Evolutionary conservation across 2,797 vertebrate genomes (phyloP).

Genomic region (Halcyon badia): DNA sequence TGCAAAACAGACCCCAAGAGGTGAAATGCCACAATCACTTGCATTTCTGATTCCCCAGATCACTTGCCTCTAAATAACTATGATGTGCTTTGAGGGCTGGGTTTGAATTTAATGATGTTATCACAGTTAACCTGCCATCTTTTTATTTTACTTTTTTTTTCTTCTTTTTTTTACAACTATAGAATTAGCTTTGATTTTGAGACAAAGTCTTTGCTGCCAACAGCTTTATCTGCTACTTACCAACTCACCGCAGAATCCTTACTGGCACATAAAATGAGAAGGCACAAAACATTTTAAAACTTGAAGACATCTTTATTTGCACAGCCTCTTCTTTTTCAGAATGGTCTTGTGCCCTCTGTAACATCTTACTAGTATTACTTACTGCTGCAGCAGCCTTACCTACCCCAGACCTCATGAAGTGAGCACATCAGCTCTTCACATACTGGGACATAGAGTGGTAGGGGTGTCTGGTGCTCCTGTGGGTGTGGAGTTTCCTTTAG

Average conservation of each 20-base stretch:
- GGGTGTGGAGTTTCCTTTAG: neutral
- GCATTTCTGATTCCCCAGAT: conserved; percentile 56
- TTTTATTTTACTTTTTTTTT: neutral
- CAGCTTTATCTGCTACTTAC: conserved; percentile 37
- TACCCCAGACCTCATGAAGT: neutral
- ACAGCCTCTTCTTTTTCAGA: neutral
- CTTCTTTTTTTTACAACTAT: neutral
- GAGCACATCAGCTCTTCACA: neutral
- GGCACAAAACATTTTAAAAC: conserved; percentile 10
- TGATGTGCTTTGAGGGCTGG: conserved; percentile 52
- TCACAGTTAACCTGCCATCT: conserved; percentile 57
- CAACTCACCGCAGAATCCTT: conserved; percentile 22
- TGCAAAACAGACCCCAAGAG: conserved; percentile 55
- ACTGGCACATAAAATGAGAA: conserved; percentile 27
- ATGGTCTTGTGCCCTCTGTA: neutral
- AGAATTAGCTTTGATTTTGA: conserved; percentile 55
- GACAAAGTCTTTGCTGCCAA: conserved; percentile 16
- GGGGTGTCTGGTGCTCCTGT: neutral
- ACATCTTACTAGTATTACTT: neutral
- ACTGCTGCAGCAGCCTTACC: neutral
- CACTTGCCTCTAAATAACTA: conserved; percentile 50
- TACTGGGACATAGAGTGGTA: neutral
- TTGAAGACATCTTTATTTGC: neutral
- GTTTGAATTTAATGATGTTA: conserved; percentile 53
- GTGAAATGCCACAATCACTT: conserved; percentile 57